phyloP scores from a whole-genome alignment of 2,888 invertebrate genomes.

The Tinea semifulvella region DNA sequence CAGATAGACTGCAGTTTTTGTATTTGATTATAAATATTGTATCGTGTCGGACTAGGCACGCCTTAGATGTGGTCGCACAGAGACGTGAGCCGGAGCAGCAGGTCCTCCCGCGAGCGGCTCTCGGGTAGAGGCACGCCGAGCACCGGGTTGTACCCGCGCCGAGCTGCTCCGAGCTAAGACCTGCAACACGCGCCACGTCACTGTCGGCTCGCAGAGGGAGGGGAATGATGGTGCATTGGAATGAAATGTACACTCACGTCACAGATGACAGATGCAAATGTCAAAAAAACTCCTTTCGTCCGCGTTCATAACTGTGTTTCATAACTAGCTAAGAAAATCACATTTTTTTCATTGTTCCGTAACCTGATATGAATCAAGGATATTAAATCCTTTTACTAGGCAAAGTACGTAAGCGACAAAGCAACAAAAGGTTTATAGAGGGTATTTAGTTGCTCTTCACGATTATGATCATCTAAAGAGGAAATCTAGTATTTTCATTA shows the following conservation, averaged over 20 bases:
- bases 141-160: conserved; percentile 5
- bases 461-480: too few relatives aligned
- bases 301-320: too few relatives aligned
- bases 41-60: conserved; percentile 51
- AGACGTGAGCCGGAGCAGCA: conserved; percentile 29
- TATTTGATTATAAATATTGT: conserved; percentile 11
- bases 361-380: too few relatives aligned
- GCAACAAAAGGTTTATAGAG: too few relatives aligned
- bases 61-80: conserved; percentile 59
- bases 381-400: too few relatives aligned
- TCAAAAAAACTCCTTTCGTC: too few relatives aligned
- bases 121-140: conserved; percentile 3
- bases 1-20: conserved; percentile 1
- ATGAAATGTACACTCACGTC: not conserved
- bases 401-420: too few relatives aligned
- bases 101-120: not conserved
- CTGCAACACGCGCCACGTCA: conserved; percentile 2
- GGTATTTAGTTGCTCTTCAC: too few relatives aligned
- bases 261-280: conserved; percentile 7
- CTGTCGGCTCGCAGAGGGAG: not conserved
- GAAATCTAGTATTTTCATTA: too few relatives aligned
- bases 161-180: conserved; percentile 7
- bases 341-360: too few relatives aligned
- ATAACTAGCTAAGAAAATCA: too few relatives aligned
- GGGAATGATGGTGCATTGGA: conserved; percentile 8